These are phyloP conservation scores for Mormyrops boulengeri DNA, from an alignment of 2,797 vertebrate genomes.

Conservation along the genomic window DNA sequence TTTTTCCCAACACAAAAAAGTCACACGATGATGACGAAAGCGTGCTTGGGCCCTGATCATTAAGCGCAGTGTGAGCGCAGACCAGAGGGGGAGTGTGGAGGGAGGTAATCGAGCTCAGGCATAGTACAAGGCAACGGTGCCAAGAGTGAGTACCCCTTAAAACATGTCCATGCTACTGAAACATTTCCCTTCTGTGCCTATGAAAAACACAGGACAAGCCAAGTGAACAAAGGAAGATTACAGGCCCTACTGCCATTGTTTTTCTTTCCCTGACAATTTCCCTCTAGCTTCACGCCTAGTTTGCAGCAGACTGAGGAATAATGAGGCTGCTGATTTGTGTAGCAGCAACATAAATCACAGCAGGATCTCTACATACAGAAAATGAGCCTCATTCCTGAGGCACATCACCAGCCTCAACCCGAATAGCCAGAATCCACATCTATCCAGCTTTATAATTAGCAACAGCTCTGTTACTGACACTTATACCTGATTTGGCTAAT, in stretches of 20 bases:
- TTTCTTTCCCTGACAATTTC: neutral
- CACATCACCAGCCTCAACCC: neutral
- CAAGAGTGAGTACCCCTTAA: neutral
- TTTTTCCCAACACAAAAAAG: neutral
- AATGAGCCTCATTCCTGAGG: neutral
- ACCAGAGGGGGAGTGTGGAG: neutral
- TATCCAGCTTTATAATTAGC: neutral
- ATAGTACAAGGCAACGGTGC: neutral
- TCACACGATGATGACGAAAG: neutral
- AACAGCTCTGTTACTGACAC: neutral
- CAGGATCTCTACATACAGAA: neutral
- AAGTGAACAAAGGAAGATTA: neutral
- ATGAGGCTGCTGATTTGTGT: neutral
- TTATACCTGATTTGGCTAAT: neutral
- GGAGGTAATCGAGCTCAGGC: neutral
- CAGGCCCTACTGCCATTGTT: neutral
- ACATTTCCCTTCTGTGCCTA: neutral
- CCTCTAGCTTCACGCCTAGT: neutral
- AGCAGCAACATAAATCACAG: neutral
- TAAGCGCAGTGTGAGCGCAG: neutral
- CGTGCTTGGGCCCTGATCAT: neutral
- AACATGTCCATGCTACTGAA: neutral
- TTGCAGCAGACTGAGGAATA: neutral
- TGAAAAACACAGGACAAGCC: neutral
- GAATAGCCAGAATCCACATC: neutral